Conservation (phyloP, 2,888 invertebrate species). For the Ctenicera cuprea region DNA sequence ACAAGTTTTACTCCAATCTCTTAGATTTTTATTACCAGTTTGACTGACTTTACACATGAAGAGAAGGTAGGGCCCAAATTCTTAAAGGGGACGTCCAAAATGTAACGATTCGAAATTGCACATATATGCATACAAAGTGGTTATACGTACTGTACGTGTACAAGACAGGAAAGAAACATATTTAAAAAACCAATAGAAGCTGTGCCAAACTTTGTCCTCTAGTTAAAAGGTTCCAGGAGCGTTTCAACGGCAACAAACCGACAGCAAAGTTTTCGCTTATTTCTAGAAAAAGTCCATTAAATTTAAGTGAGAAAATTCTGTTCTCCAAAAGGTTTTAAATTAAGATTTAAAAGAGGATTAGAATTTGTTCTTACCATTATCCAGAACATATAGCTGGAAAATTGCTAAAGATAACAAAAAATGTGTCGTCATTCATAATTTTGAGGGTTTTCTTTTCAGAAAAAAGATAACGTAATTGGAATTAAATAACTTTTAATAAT, state of each 20-base stretch:
- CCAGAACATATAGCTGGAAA: constrained; percentile 8
- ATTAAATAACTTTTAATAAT: not conserved
- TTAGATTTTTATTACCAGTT: too few species aligned
- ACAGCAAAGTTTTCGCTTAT: constrained; percentile 33
- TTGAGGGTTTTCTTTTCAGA: not conserved
- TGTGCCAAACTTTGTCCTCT: constrained; percentile 13
- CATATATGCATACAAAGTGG: constrained; percentile 13
- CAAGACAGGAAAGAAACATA: constrained; percentile 10
- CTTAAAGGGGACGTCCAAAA: too few species aligned
- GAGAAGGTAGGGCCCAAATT: too few species aligned
- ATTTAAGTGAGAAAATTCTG: constrained; percentile 29
- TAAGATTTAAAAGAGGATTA: constrained; percentile 31
- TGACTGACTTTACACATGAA: too few species aligned
- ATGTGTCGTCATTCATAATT: not conserved
- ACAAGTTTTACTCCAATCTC: too few species aligned
- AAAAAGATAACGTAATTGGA: not conserved
- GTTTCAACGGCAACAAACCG: constrained; percentile 2
- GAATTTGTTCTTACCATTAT: constrained; percentile 22
- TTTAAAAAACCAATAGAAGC: not conserved
- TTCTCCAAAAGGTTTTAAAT: constrained; percentile 21
- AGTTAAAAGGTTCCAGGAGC: constrained; percentile 23
- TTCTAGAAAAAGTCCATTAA: constrained; percentile 24
- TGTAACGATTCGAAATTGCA: too few species aligned
- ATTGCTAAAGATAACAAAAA: constrained; percentile 5
- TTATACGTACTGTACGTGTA: not conserved